Evolutionary conservation across 2,113 vertebrate genomes (phyloP), one percentile per base, ranked within the genome.

Genomic region (Tympanuchus pallidicinctus): DNA sequence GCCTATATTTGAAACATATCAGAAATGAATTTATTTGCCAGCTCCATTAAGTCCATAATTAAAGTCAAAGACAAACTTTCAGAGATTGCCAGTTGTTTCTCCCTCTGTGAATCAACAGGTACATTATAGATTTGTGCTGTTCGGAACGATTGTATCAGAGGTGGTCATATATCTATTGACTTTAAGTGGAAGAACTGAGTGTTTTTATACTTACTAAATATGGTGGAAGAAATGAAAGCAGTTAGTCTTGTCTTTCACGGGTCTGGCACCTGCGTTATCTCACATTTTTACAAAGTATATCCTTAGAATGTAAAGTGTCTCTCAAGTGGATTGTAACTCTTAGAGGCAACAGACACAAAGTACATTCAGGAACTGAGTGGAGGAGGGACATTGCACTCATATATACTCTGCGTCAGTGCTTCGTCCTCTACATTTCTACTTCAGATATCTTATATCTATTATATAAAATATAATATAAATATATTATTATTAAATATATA

Each of bases 71-170:
- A 88, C 30, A 66, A 67, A 73, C 43, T 19, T 94, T 91, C 78
- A 82, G 52, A 25, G 36, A 56, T 18, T 13, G 1, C 24, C 45
- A 75, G 30, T 91, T 95, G 93, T 78, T 76, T 77, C n/a, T 94
- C 25, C 32, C 50, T 8, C 77, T 56, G 42, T 57, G 40, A 95
- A 30, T 57, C 72, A 92, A 30, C 83, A 47, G 47, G 86, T 94
- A 65, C 56, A 73, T 61, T 92, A 95, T 30, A 86, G 36, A 89
- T 94, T 84, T 89, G 11, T 92, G 22, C 34, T 91, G 20, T 75
- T 87, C 42, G 88, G 90, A 97, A 80, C 93, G 93, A 90, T 38
- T 93, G 22, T 82, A 93, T 94, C 96, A 92, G 64, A 87, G 16
- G 34, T 90, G 67, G 24, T 89, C 61, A 93, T 88, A 78, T 91